Evolutionary conservation across 1,140 invertebrate species (phyloP).

Genomic region (Antheraea pernyi): DNA sequence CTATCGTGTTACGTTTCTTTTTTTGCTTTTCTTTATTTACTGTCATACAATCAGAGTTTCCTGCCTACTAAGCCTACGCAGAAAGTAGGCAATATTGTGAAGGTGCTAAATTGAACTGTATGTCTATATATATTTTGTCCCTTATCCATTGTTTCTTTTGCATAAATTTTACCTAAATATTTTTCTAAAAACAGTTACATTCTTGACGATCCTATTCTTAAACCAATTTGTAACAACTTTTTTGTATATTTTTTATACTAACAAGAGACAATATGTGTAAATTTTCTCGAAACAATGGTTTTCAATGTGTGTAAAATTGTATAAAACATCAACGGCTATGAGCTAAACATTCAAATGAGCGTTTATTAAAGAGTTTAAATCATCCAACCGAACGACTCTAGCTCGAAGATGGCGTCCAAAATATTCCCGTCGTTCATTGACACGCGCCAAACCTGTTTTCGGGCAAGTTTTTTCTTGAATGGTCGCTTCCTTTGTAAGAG

Average conservation of each 20-base stretch:
- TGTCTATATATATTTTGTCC: constrained; percentile 28
- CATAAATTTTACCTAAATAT: constrained; percentile 4
- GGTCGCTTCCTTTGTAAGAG: constrained; percentile 75
- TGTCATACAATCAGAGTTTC: background rate
- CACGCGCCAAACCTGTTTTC: constrained; percentile 75
- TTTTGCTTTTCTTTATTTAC: background rate
- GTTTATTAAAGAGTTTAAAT: constrained; percentile 63
- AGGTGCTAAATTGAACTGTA: constrained; percentile 27
- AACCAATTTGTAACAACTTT: background rate
- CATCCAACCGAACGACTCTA: constrained; percentile 52
- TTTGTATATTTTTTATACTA: background rate
- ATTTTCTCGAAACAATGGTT: background rate
- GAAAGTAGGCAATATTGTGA: constrained; percentile 18
- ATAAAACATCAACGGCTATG: constrained; percentile 32
- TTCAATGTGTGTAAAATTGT: background rate
- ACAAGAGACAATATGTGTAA: background rate
- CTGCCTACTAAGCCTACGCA: background rate
- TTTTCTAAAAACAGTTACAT: constrained; percentile 5
- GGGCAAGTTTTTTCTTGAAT: constrained; percentile 68
- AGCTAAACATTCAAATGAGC: constrained; percentile 46
- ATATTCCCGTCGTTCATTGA: constrained; percentile 75
- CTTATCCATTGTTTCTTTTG: constrained; percentile 15
- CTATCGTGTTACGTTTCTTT: constrained; percentile 6
- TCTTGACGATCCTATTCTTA: background rate
- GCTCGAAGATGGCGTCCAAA: constrained; percentile 57